Evolutionary conservation across 2,797 vertebrate species (phyloP), one percentile per base, ranked within the genome.

Genomic region (Gallinago nigripennis): DNA sequence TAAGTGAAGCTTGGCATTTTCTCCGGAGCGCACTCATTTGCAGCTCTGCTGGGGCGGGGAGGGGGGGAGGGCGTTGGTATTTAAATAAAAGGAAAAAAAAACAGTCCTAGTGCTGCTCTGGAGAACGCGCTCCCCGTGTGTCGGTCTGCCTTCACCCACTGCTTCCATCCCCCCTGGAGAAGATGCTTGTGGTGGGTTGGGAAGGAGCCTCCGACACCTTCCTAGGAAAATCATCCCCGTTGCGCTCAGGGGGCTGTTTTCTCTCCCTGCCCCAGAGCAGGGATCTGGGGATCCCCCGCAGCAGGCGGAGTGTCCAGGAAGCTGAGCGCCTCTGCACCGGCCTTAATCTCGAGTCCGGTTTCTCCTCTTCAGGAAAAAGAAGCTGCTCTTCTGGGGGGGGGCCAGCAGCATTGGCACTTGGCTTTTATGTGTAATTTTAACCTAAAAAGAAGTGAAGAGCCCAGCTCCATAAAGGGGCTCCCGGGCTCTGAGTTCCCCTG

Each of bases 361-460:
- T 94, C 98, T 98, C 90, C 98, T 99, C 97, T 98, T 99, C 98
- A 99, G 98, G 72, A 99, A 99, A 90, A 99, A 99, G 98, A 99
- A 99, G 6, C 98, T 98, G 30, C 98, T 99, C 98, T 99, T 99
- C 98, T 99, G 99, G 3, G 99, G 98, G 2, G 98, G 99, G 0
- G 99, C 99, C 97, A 99, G 97, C 83, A 99, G 95, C 97, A 99
- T 99, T 8, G 99, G 99, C 37, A 99, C 99, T 98, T 99, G 99
- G 98, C 99, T 99, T 98, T 99, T 99, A 97, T 99, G 99, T 14
- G 98, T 99, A 95, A 99, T 99, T 98, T 98, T 98, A 95, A 99
- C 97, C 99, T 99, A 96, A 86, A 97, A 89, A 76, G 75, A 96
- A 96, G 58, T 23, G 71, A 72, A 97, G 73, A 71, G 4, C 6